These are phyloP conservation scores for Habrosyne pyritoides DNA, from an alignment of 2,888 invertebrate genomes.

Conservation along the genomic window DNA sequence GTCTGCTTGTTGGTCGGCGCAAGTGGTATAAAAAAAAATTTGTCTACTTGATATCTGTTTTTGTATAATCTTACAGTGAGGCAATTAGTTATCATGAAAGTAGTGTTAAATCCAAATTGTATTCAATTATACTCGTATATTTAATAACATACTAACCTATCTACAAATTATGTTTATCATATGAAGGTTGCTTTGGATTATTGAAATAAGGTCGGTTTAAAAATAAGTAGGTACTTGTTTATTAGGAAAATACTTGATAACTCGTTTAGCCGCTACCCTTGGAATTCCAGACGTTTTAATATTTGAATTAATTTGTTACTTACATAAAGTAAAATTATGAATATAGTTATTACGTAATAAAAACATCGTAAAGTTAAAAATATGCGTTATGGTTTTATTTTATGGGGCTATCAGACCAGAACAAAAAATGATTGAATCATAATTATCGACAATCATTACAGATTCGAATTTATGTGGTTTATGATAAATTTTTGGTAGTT, in stretches of 20 bases:
- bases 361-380: too few species aligned
- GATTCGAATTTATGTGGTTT: too few species aligned
- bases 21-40: too few species aligned
- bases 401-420: too few species aligned
- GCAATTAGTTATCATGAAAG: too few species aligned
- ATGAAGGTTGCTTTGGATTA: neutral
- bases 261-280: neutral
- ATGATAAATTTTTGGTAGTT: too few species aligned
- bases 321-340: neutral
- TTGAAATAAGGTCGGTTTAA: neutral
- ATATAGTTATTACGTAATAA: neutral
- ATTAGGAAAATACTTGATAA: neutral
- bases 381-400: neutral
- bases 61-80: too few species aligned
- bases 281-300: neutral
- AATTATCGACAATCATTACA: too few species aligned
- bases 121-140: neutral
- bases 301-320: neutral
- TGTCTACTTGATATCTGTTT: too few species aligned
- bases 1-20: too few species aligned
- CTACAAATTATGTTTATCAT: neutral
- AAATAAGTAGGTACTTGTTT: neutral
- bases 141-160: neutral
- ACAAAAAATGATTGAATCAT: too few species aligned
- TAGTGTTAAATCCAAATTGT: neutral